phyloP scores from a whole-genome alignment of 2,797 vertebrate genomes.

The Emydoidea blandingii region DNA sequence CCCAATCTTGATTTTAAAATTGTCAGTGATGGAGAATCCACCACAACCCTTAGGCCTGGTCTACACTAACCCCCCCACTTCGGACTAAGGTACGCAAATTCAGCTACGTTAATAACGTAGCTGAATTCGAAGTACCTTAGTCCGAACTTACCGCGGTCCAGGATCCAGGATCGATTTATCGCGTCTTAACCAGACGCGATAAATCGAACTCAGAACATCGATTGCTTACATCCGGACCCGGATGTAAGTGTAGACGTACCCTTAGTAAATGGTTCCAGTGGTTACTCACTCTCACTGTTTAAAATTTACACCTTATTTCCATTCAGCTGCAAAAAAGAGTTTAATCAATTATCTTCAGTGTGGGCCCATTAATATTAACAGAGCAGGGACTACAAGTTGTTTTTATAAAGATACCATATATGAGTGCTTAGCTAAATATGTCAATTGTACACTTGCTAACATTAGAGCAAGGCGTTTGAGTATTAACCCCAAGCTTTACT shows the following conservation, averaged over 20 bases:
- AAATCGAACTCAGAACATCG: too few relatives aligned
- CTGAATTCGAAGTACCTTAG: too few relatives aligned
- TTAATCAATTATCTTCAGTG: constrained; percentile 18
- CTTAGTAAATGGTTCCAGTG: neutral
- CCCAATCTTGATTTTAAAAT: neutral
- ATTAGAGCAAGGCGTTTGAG: neutral
- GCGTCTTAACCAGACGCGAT: too few relatives aligned
- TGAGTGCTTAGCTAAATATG: neutral
- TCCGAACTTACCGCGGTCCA: too few relatives aligned
- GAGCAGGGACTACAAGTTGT: neutral
- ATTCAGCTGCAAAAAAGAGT: neutral
- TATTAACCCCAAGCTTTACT: neutral
- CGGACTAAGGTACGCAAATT: too few relatives aligned
- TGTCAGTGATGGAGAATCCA: neutral
- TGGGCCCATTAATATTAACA: neutral
- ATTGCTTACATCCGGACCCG: too few relatives aligned
- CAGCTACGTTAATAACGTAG: too few relatives aligned
- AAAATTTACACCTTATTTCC: neutral
- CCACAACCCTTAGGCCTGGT: neutral
- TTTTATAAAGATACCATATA: neutral
- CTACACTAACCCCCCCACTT: too few relatives aligned
- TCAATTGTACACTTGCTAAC: neutral
- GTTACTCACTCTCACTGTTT: neutral
- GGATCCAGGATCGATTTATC: too few relatives aligned
- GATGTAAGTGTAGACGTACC: too few relatives aligned